Evolutionary conservation across 2,888 invertebrate species (phyloP).

Genomic region (Dorcus hopei): DNA sequence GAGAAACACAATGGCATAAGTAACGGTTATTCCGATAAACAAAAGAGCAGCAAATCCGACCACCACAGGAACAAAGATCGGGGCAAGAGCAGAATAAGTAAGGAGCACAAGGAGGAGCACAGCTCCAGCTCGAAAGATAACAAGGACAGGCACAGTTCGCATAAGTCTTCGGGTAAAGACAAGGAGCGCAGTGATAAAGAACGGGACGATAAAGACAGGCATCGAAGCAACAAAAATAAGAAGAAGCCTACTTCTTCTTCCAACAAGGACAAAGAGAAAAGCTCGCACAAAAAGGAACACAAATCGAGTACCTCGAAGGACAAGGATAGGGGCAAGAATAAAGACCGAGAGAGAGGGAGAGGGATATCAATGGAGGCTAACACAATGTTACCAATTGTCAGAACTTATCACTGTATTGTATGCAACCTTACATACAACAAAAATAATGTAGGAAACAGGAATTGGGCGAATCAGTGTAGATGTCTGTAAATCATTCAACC

Average conservation of each 20-base stretch:
- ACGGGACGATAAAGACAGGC: constrained; percentile 13
- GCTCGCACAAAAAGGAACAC: constrained; percentile 40
- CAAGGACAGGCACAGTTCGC: constrained; percentile 40
- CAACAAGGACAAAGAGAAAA: constrained; percentile 44
- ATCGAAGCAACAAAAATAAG: constrained; percentile 39
- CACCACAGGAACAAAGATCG: constrained; percentile 60
- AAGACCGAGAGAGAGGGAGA: constrained; percentile 42
- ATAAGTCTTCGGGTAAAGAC: constrained; percentile 52
- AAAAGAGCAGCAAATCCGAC: constrained; percentile 57
- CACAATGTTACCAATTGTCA: too few species aligned
- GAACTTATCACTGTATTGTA: too few species aligned
- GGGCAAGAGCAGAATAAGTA: constrained; percentile 52
- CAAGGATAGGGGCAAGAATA: constrained; percentile 38
- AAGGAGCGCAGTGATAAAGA: constrained; percentile 49
- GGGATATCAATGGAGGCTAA: constrained; percentile 19
- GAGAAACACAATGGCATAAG: constrained; percentile 66
- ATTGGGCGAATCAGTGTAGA: too few species aligned
- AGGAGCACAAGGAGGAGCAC: constrained; percentile 52
- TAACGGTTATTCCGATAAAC: constrained; percentile 66
- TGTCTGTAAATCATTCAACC: too few species aligned
- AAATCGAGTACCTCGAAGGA: constrained; percentile 42
- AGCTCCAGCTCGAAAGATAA: constrained; percentile 41
- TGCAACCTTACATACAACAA: too few species aligned
- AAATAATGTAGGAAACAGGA: too few species aligned
- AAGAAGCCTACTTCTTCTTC: constrained; percentile 45